phyloP scores from a whole-genome alignment of 1,140 invertebrate genomes.

The Listronotus bonariensis region DNA sequence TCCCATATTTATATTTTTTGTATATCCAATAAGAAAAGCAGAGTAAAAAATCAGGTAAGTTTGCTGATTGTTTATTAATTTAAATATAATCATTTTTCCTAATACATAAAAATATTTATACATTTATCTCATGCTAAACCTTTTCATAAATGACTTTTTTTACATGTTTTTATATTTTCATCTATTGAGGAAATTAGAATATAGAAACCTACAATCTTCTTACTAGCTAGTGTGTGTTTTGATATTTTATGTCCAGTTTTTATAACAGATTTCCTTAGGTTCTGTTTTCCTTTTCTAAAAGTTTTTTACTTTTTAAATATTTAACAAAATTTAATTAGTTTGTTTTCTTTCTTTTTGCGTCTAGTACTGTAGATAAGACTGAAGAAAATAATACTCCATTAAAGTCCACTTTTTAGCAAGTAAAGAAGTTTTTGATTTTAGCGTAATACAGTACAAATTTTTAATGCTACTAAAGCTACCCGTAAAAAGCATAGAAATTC shows the following conservation, averaged over 20 bases:
- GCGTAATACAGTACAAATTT: constrained; percentile 46
- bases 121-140: too few species aligned
- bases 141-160: too few species aligned
- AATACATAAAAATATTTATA: too few species aligned
- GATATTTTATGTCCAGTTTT: constrained; percentile 19
- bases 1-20: too few species aligned
- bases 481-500: not conserved
- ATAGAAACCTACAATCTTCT: too few species aligned
- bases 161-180: too few species aligned
- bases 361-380: constrained; percentile 53
- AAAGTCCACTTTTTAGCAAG: constrained; percentile 45
- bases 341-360: constrained; percentile 31
- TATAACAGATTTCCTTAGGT: not conserved
- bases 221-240: not conserved
- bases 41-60: too few species aligned
- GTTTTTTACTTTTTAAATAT: constrained; percentile 5
- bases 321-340: constrained; percentile 5
- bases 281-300: not conserved
- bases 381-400: constrained; percentile 48
- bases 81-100: too few species aligned
- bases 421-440: constrained; percentile 32
- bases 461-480: not conserved
- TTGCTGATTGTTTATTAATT: too few species aligned
- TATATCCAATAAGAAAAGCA: too few species aligned
- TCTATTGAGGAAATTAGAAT: too few species aligned